These are phyloP conservation scores for Phodopus roborovskii DNA, from an alignment of 2,113 vertebrate genomes.

Conservation along the genomic window DNA sequence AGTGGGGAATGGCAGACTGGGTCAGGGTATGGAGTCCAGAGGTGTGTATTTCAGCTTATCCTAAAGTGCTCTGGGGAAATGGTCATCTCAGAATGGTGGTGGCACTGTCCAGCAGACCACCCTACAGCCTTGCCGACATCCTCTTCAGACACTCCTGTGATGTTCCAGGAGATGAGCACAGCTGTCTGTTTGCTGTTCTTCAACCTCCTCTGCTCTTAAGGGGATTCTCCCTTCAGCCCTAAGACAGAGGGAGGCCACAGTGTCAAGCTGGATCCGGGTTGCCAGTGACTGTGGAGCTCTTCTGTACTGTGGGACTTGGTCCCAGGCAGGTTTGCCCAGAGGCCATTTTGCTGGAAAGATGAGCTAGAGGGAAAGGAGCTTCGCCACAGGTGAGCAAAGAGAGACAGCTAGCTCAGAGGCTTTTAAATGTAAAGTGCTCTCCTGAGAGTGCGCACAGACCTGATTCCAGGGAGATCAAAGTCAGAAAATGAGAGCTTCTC, in stretches of 20 bases:
- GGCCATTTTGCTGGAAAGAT: constrained; percentile 50
- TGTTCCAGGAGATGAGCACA: neutral
- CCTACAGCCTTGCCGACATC: rapidly evolving
- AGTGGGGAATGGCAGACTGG: neutral
- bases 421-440: constrained; percentile 88
- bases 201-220: neutral
- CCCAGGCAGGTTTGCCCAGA: constrained; percentile 52
- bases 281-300: neutral
- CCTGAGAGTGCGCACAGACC: constrained; percentile 85
- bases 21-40: neutral
- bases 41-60: neutral
- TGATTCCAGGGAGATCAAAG: constrained; percentile 88
- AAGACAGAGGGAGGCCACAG: neutral
- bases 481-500: constrained; percentile 78
- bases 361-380: neutral
- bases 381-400: constrained; percentile 70
- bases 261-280: neutral
- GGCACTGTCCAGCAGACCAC: neutral
- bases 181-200: neutral
- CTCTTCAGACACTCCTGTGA: neutral
- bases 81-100: neutral
- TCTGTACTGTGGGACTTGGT: neutral
- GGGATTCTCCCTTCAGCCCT: neutral
- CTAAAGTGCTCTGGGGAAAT: neutral
- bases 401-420: constrained; percentile 68